phyloP scores from a whole-genome alignment of 2,797 vertebrate species.

The Tamandua tetradactyla region DNA sequence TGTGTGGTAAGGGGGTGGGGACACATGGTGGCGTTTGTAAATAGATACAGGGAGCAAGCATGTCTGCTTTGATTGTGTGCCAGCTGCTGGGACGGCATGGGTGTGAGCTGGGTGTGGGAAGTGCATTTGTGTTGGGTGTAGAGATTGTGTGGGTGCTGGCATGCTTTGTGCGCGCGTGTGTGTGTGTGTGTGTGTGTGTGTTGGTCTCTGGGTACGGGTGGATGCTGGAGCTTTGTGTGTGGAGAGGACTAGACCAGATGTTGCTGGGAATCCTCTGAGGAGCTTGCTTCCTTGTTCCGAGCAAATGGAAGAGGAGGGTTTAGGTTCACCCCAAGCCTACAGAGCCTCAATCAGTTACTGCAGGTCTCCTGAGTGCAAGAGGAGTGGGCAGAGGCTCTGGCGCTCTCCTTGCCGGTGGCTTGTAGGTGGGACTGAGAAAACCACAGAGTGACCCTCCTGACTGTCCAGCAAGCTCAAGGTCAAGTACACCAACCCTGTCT shows the following conservation, averaged over 20 bases:
- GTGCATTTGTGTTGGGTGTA: background rate
- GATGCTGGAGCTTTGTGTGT: background rate
- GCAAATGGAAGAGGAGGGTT: background rate
- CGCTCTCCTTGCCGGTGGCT: background rate
- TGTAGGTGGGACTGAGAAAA: background rate
- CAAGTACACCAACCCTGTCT: background rate
- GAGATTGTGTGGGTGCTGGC: background rate
- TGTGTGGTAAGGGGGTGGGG: background rate
- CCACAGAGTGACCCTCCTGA: background rate
- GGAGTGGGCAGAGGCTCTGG: background rate
- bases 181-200: background rate
- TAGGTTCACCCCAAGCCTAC: background rate
- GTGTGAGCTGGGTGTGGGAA: background rate
- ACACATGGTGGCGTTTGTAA: background rate
- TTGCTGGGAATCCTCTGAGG: background rate
- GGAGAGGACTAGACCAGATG: background rate
- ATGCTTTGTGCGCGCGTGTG: background rate
- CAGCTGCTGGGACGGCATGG: background rate
- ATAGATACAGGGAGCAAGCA: background rate
- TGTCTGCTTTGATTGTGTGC: background rate
- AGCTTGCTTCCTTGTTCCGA: background rate
- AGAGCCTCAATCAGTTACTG: background rate
- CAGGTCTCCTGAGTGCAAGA: background rate
- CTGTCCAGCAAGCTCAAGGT: background rate
- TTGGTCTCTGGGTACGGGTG: background rate